Evolutionary conservation across 2,888 invertebrate genomes (phyloP), one percentile per base, ranked within the genome.

Genomic region (Mayetiola destructor): DNA sequence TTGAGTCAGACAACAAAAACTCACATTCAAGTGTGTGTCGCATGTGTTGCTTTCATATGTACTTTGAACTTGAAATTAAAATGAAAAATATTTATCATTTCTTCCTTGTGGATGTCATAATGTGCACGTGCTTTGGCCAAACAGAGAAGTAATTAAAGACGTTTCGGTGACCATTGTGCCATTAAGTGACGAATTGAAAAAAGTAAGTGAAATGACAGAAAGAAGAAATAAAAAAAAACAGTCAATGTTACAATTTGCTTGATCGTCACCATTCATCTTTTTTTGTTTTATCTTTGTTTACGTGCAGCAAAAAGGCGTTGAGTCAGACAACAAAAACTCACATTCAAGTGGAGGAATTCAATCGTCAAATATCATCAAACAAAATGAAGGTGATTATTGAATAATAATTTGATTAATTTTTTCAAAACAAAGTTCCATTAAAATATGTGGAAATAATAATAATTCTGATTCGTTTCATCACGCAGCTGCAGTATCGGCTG

Each of bases 141-240:
- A 12, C 14, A 48, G 48, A 48, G 48, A 48, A 6, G 48, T 23
- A 27, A 48, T 48, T 27, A 48, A 48, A 27, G 48, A 48, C 29
- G 48, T 48, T 27, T 48, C 48, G 16, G 48, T 48, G n/a, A 48
- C 48, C 16, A 9, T 48, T 27, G 68, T 71, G 20, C 69, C 71
- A 9, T 60, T 71, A 27, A 62, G 62, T 10, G 48, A 75, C 70
- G 57, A 64, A 57, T 65, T 30, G 10, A 66, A 55, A 70, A 72
- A 59, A 59, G 57, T 23, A 53, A 18, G 18, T 36, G 30, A 23
- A 10, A 20, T 18, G n/a, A n/a, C n/a, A n/a, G n/a, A n/a, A n/a
- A n/a, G n/a, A n/a, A n/a, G n/a, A 36, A 23, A 10, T 29, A 16
- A 60, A 61, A 55, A 61, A 60, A 59, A 60, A 60, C 57, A 48